Evolutionary conservation across 2,888 invertebrate genomes (phyloP), one percentile per base, ranked within the genome.

Genomic region (Machimus rusticus): DNA sequence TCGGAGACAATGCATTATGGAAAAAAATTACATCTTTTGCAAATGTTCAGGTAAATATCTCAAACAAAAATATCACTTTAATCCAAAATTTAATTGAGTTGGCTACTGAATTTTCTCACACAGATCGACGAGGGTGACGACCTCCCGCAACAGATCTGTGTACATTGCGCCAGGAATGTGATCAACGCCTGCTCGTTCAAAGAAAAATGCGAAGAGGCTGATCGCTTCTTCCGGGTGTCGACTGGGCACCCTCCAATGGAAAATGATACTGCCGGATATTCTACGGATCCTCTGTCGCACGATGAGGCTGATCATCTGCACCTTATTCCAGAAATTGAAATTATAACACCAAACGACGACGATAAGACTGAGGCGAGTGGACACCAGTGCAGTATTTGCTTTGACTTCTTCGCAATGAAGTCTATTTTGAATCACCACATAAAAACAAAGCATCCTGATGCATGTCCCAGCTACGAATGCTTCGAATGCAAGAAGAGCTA

Each of bases 201-300:
- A 88, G 91, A 92, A 89, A 92, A 92, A 89, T 92, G 92, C 89
- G 92, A 92, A 90, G 92, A 92, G 90, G 91, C 92, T 82, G 92
- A 92, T 85, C 91, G 91, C 86, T 92, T 92, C 84, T 92, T 91
- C 89, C 92, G 92, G 14, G 92, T 92, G 89, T 86, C 86, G 23
- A 46, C 8, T 19, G 79, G 43, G 5, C 46, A 46, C 9, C 31
- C 9, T 51, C 51, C 31, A 12, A 82, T 55, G 14, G 57, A 28
- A 19, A 57, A 57, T 57, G 86, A 86, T 19, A 31, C 12, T 34
- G 16, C 5, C 19, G 46, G 86, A 37, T 57, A 34, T 39, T 19
- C 28, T 34, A 82, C 28, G n/a, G 37, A 57, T 5, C 16, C 19
- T n/a, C 55, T 6, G 14, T 51, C 39, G 3, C 86, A 74, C 6